These are phyloP conservation scores for Cyclargus thomasi DNA, from an alignment of 1,140 invertebrate genomes.

Conservation along the genomic window DNA sequence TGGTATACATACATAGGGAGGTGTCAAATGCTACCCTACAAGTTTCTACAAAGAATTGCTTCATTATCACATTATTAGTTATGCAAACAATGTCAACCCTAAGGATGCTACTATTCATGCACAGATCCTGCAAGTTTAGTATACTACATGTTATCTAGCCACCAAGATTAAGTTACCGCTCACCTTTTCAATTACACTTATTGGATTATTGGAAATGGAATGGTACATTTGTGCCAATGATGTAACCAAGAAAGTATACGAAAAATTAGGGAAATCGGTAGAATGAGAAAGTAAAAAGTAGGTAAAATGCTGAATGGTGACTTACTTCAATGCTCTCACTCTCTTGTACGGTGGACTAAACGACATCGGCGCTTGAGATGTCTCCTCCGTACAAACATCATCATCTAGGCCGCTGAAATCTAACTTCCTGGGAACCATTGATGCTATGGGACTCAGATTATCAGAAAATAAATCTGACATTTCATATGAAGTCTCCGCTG, in stretches of 20 bases:
- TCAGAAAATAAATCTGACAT: constrained; percentile 68
- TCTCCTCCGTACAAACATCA: constrained; percentile 47
- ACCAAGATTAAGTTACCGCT: too few relatives aligned
- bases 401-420: constrained; percentile 65
- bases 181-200: background rate
- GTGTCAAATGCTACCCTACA: too few relatives aligned
- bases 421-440: constrained; percentile 62
- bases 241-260: background rate
- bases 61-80: too few relatives aligned
- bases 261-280: too few relatives aligned
- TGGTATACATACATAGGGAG: too few relatives aligned
- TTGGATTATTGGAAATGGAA: background rate
- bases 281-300: background rate
- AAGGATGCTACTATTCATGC: too few relatives aligned
- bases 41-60: too few relatives aligned
- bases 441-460: constrained; percentile 62
- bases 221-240: background rate
- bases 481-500: constrained; percentile 61
- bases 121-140: too few relatives aligned
- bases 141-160: too few relatives aligned
- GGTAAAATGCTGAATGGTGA: constrained; percentile 16
- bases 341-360: constrained; percentile 85
- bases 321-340: constrained; percentile 82
- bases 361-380: constrained; percentile 44
- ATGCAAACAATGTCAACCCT: too few relatives aligned